Percentiles rank a stretch among this genome's conserved stretches.
These are phyloP conservation scores for Mixornis gularis DNA, from an alignment of 2,113 vertebrate genomes.

Conservation along the genomic window DNA sequence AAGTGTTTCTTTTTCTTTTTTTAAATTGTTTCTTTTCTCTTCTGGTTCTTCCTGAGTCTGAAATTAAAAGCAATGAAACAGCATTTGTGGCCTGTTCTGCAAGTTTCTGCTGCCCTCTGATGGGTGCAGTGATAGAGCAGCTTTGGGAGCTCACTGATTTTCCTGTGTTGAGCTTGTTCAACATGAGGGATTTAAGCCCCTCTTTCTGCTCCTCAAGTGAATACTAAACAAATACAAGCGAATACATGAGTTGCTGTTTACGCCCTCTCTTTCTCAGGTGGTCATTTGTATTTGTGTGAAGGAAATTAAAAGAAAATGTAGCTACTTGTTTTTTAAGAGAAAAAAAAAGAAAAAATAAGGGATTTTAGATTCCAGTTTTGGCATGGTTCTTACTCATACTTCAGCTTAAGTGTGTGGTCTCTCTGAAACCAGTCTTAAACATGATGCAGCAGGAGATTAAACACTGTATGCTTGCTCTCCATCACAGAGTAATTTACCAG, in stretches of 20 bases:
- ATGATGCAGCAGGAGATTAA: background rate
- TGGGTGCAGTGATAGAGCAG: background rate
- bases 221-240: background rate
- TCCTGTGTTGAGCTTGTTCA: background rate
- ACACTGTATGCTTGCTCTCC: background rate
- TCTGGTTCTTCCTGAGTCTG: background rate
- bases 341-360: background rate
- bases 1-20: background rate
- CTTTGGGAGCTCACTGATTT: background rate
- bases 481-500: background rate
- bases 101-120: constrained; percentile 41
- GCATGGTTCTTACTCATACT: background rate
- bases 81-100: background rate
- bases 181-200: background rate
- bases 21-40: background rate
- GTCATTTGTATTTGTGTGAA: background rate
- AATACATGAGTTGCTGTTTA: background rate
- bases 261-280: background rate
- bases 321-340: background rate
- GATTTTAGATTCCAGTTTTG: background rate
- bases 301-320: background rate
- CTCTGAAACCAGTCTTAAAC: background rate
- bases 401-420: background rate
- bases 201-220: background rate
- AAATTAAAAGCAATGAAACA: background rate